Evolutionary conservation across 2,797 vertebrate genomes (phyloP).

Genomic region (Nasua narica): DNA sequence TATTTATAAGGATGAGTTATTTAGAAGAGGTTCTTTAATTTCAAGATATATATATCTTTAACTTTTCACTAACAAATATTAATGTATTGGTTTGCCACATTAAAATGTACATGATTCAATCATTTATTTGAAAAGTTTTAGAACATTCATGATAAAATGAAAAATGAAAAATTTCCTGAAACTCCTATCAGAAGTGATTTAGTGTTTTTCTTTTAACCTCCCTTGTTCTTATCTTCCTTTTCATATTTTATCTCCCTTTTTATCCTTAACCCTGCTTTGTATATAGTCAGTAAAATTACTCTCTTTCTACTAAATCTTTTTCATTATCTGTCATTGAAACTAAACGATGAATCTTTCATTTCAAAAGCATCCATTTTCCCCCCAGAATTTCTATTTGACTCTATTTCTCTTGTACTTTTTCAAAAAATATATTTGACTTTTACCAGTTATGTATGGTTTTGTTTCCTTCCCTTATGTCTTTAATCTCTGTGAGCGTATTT

Average conservation of each 20-base stretch:
- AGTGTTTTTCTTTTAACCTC: background rate
- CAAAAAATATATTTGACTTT: background rate
- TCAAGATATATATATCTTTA: too few species aligned
- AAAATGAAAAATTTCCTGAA: background rate
- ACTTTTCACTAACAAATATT: background rate
- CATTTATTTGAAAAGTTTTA: background rate
- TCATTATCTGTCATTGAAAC: background rate
- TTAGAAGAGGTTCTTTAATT: background rate
- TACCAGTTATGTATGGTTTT: background rate
- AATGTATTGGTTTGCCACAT: background rate
- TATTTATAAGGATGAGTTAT: background rate
- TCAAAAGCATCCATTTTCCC: background rate
- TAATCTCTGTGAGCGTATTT: background rate
- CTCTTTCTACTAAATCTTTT: background rate
- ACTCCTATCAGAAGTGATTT: background rate
- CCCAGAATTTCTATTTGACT: background rate
- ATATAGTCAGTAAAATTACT: background rate
- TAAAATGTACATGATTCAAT: background rate
- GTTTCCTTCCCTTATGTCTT: background rate
- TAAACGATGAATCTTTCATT: background rate
- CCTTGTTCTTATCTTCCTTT: background rate
- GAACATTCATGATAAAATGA: background rate
- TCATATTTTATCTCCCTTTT: background rate
- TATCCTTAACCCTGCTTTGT: background rate
- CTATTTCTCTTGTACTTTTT: background rate